Conservation (phyloP, 2,113 vertebrate genomes). For the Aythya baeri region DNA sequence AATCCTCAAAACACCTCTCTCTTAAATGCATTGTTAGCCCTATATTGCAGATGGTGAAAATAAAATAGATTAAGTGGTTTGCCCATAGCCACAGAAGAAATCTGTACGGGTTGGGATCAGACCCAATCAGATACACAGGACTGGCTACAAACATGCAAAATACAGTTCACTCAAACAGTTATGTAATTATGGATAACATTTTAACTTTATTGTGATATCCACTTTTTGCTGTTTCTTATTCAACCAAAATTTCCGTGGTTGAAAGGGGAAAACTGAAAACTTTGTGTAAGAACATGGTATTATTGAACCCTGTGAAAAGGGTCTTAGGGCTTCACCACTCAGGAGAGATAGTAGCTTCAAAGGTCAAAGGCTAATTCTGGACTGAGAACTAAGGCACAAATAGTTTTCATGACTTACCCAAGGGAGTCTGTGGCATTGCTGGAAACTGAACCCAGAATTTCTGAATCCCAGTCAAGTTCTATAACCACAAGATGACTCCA, state of each 20-base stretch:
- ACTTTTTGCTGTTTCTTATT: not conserved
- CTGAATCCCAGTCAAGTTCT: slow-evolving; percentile 2
- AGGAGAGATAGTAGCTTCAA: not conserved
- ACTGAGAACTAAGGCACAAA: not conserved
- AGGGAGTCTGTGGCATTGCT: not conserved
- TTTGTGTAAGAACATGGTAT: not conserved
- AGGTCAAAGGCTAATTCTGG: not conserved
- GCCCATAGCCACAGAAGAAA: not conserved
- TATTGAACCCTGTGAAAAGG: not conserved
- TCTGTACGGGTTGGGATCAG: not conserved
- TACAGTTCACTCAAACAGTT: not conserved
- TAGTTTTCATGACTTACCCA: not conserved
- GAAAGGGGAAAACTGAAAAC: not conserved
- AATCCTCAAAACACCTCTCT: not conserved
- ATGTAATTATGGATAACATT: not conserved
- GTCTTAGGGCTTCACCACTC: not conserved
- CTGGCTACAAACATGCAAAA: not conserved
- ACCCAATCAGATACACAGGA: not conserved
- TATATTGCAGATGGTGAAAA: not conserved
- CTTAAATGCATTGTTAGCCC: not conserved
- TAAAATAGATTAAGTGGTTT: not conserved
- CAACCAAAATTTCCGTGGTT: not conserved
- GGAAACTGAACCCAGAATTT: not conserved
- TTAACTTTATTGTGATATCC: not conserved
- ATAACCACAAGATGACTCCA: not conserved